Evolutionary conservation across 2,113 vertebrate genomes (phyloP), one percentile per base, ranked within the genome.

Genomic region (Caranx ignobilis): DNA sequence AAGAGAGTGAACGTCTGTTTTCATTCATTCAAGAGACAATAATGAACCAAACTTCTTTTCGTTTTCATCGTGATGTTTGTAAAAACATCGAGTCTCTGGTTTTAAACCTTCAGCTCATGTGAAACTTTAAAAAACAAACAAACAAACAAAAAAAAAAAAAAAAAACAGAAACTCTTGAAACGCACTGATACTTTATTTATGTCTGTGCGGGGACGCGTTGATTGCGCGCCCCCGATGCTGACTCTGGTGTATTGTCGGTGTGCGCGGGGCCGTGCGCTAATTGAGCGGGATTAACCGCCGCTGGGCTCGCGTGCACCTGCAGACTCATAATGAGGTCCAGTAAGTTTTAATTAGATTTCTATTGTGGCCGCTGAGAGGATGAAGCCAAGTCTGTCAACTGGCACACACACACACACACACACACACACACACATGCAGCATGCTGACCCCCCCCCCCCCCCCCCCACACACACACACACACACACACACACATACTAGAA

Each of bases 221-320:
- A 31, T 7, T 50, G 67, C 79, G 75, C 67, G 83, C 62, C n/a
- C 75, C 68, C 69, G 73, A 15, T 10, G 62, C 59, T 6, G 41
- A 67, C 74, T 79, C 61, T 0, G 50, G 7, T 26, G 57, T 26
- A 90, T 95, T 94, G 92, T 94, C 54, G 63, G 32, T 84, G 86
- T 79, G 82, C 93, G 85, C 73, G 81, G 78, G 79, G 61, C 75
- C 92, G 90, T 88, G 74, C 83, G 68, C 50, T 89, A 92, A 92
- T 91, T 80, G 71, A 80, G 75, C 72, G 78, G 88, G 84, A 90
- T 89, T 84, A 90, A 87, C 82, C 6, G 75, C 85, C 79, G 76
- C 55, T 56, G 70, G 70, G 79, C 34, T 71, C 72, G 57, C 82
- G 77, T 61, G 91, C 91, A 94, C 91, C 91, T 93, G 93, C 92